Base-by-base conservation (phyloP, 2,113 vertebrate genomes). In the Brevimyrus niger region DNA sequence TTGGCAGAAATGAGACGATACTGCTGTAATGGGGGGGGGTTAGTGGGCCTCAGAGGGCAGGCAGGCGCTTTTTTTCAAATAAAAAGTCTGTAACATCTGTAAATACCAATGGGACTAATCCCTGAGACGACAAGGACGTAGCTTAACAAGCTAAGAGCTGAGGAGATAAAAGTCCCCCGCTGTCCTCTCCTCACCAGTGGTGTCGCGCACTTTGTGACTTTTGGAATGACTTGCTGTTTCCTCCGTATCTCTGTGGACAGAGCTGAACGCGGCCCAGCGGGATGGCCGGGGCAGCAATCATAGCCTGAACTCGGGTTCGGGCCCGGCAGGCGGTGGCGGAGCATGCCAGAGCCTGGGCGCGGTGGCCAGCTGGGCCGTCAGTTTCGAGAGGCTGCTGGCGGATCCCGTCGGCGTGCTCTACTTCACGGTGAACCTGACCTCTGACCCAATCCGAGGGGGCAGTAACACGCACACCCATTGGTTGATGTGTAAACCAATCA, bases 281-380 rank as follows among this genome's bases (percentile, higher is more conserved):
- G 93, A 94, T 69, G 47, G 95, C 94, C 88, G 92, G 11, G 95
- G 96, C 90, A 97, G 95, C 91, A 95, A 93, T 84, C 95, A 96
- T 89, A 96, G 96, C 15, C 94, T 97, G 91, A 96, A 97, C 95
- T 99, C 97, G 93, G 95, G 95, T 92, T 92, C 88, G 90, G 96
- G 96, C 50, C 95, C 95, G 0, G 94, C 96, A 0, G 94, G 95
- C 51, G 83, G 93, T 0, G 38, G 87, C 0, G 89, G 90, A 69
- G 95, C 44, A 47, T 23, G 82, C 82, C 38, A 2, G 38, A 46
- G 93, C 1, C 95, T 96, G 69, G 96, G 95, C 42, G 95, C 96
- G 17, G 98, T 99, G 90, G 96, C 97, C 93, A 96, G 97, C 94
- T 99, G 98, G 98, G 98, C 98, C 0, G 95, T 99, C 11, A 99